Percentiles rank a stretch among this genome's conserved stretches.
Evolutionary conservation across 2,113 vertebrate genomes (phyloP).

Genomic region (Pterophyllum scalare): DNA sequence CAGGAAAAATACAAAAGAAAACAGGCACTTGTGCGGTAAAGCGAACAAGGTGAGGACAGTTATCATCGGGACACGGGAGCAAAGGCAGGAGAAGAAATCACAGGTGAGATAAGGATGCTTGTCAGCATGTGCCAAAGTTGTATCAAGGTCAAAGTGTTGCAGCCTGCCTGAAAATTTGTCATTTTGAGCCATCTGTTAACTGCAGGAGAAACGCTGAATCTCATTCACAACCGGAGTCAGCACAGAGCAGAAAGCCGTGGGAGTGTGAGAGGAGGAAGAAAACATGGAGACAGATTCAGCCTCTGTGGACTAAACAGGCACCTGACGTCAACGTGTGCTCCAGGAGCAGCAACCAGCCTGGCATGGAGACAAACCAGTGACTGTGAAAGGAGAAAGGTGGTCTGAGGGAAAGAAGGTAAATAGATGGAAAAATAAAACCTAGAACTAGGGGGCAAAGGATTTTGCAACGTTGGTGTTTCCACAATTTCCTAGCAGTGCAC

Average conservation of each 20-base stretch:
- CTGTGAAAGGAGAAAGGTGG: background rate
- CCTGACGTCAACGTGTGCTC: constrained; percentile 40
- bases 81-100: background rate
- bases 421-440: background rate
- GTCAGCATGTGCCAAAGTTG: background rate
- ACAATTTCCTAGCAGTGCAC: no score
- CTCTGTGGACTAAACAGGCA: constrained; percentile 34
- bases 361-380: constrained; percentile 4
- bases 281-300: constrained; percentile 41
- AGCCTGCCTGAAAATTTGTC: constrained; percentile 32
- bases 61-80: background rate
- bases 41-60: background rate
- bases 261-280: constrained; percentile 53
- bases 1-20: background rate
- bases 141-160: constrained; percentile 62
- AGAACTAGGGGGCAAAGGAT: background rate
- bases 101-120: background rate
- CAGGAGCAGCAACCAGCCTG: constrained; percentile 4
- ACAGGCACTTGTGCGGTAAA: background rate
- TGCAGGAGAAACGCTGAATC: constrained; percentile 41
- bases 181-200: constrained; percentile 71
- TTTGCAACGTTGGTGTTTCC: no score
- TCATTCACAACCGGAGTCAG: constrained; percentile 42
- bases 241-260: constrained; percentile 42
- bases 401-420: background rate